Conservation (phyloP, 2,113 vertebrate genomes). For the Synchiropus splendidus region DNA sequence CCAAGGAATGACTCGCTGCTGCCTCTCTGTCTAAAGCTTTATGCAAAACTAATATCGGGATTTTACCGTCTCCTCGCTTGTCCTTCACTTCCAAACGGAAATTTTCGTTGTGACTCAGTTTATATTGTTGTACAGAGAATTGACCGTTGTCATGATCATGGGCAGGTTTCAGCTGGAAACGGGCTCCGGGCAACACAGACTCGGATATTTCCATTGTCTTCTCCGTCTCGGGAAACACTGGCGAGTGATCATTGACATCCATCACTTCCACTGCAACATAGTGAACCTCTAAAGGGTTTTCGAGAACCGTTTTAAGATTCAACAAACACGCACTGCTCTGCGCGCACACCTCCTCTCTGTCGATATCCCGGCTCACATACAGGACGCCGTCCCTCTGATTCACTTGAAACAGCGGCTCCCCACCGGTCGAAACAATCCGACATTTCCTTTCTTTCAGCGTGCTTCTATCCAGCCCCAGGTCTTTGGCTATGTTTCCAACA, state of each 20-base stretch:
- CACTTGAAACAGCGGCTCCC: conserved; percentile 40
- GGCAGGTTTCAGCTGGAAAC: conserved; percentile 51
- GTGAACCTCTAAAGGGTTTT: conserved; percentile 61
- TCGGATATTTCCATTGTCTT: conserved; percentile 45
- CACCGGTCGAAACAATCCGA: conserved; percentile 42
- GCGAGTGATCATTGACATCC: conserved; percentile 59
- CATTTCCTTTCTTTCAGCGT: conserved; percentile 36
- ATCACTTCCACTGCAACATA: conserved; percentile 47
- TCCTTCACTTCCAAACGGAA: conserved; percentile 36
- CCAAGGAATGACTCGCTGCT: conserved; percentile 2
- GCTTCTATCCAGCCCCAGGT: conserved; percentile 50
- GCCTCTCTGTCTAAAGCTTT: conserved; percentile 52
- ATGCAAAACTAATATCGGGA: conserved; percentile 40
- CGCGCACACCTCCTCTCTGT: conserved; percentile 50
- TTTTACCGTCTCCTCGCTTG: conserved; percentile 32
- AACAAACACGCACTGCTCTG: conserved; percentile 31
- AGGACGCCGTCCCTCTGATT: conserved; percentile 61
- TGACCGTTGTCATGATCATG: conserved; percentile 40
- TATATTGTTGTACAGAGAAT: conserved; percentile 49
- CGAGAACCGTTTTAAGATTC: conserved; percentile 51
- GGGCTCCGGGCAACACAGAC: conserved; percentile 30
- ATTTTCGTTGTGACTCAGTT: conserved; percentile 37
- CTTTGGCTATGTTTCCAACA: conserved; percentile 63
- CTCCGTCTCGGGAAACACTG: conserved; percentile 39
- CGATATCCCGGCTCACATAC: conserved; percentile 43